phyloP scores from a whole-genome alignment of 2,797 vertebrate species.

The Arremon brunneinucha region DNA sequence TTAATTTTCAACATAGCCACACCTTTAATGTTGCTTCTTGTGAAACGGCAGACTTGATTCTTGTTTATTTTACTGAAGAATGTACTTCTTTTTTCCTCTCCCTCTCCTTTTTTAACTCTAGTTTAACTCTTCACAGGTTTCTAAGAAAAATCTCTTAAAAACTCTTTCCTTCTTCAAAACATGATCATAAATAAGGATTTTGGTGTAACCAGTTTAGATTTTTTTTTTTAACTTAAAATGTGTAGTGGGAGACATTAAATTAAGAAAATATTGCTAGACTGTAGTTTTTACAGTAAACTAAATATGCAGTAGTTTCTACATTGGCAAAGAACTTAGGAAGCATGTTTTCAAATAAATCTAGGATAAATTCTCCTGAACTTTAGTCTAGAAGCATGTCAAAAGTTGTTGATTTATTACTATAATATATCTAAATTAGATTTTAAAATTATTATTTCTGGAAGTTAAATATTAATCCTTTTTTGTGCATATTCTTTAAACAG shows the following conservation, averaged over 20 bases:
- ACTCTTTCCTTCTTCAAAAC: not conserved
- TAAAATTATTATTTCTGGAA: not conserved
- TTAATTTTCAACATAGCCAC: not conserved
- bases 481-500: not conserved
- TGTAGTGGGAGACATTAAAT: not conserved
- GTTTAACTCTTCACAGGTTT: not conserved
- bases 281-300: not conserved
- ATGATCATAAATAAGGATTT: not conserved
- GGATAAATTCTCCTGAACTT: not conserved
- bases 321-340: not conserved
- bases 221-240: not conserved
- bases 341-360: not conserved
- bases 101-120: not conserved
- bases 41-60: not conserved
- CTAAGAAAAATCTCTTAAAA: not conserved
- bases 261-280: not conserved
- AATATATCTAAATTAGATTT: not conserved
- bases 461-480: not conserved
- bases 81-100: not conserved
- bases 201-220: not conserved
- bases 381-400: not conserved
- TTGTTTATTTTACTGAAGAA: not conserved
- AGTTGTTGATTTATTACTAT: not conserved
- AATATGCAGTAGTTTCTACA: not conserved
- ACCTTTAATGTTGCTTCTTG: not conserved